A percentile compares a stretch with the other conserved stretches of the same genome.
Evolutionary conservation across 1,140 invertebrate species (phyloP).

Genomic region (Euura saliciscinereae): DNA sequence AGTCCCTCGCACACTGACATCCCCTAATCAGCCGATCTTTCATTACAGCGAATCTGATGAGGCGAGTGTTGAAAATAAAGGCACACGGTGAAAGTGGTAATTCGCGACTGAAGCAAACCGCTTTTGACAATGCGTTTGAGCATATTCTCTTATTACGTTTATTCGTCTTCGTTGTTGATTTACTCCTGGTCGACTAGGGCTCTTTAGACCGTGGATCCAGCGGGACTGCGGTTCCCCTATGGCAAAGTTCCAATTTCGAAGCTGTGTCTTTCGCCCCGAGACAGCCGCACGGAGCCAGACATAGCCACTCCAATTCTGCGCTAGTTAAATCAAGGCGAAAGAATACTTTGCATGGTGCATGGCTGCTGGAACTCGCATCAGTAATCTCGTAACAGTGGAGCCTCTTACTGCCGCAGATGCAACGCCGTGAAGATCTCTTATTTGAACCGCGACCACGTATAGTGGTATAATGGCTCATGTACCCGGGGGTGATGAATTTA

Average conservation of each 20-base stretch:
- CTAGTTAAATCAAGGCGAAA: conserved; percentile 7
- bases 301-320: neutral
- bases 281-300: neutral
- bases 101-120: neutral
- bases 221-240: neutral
- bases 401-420: too few relatives aligned
- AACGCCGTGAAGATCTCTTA: neutral
- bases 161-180: neutral
- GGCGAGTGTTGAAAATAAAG: too few relatives aligned
- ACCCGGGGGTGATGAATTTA: too few relatives aligned
- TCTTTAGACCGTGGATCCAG: neutral
- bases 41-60: too few relatives aligned
- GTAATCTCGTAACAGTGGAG: neutral
- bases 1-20: too few relatives aligned
- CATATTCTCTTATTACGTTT: too few relatives aligned
- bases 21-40: too few relatives aligned
- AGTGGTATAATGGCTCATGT: neutral
- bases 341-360: neutral
- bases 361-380: neutral
- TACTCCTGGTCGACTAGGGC: neutral
- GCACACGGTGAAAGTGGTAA: too few relatives aligned
- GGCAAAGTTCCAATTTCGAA: neutral
- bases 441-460: neutral
- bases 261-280: neutral
- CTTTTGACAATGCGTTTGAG: neutral